These are phyloP conservation scores for Hepsetus odoe DNA, from an alignment of 2,113 vertebrate species.

Conservation along the genomic window DNA sequence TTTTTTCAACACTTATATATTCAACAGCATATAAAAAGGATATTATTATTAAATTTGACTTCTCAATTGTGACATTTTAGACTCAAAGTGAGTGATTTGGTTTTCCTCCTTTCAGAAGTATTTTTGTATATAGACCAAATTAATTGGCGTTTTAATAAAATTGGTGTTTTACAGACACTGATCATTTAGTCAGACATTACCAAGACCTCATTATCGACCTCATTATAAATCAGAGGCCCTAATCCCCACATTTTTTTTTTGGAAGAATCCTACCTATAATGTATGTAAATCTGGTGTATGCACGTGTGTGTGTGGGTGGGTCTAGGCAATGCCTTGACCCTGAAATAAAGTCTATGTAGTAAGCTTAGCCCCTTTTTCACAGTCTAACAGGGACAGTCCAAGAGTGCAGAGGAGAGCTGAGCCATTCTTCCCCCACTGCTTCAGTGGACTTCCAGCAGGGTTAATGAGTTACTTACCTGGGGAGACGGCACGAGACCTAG, in stretches of 20 bases:
- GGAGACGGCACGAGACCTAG: constrained; percentile 35
- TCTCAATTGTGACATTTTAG: too few species aligned
- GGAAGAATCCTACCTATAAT: constrained; percentile 11
- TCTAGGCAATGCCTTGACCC: neutral
- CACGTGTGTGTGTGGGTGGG: neutral
- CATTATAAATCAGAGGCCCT: too few species aligned
- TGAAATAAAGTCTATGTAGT: neutral
- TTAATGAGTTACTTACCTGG: constrained; percentile 42
- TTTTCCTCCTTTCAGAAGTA: too few species aligned
- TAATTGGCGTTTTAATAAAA: too few species aligned
- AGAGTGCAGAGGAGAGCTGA: neutral
- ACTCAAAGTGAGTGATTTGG: too few species aligned
- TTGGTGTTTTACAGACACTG: neutral
- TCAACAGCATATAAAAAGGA: too few species aligned
- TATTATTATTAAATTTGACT: too few species aligned
- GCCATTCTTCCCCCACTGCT: neutral
- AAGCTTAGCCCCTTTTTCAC: neutral
- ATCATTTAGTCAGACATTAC: too few species aligned
- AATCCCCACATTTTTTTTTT: constrained; percentile 20
- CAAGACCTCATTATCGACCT: too few species aligned
- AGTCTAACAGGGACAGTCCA: neutral
- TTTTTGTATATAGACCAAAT: too few species aligned
- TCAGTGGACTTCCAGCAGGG: constrained; percentile 26
- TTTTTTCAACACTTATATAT: too few species aligned
- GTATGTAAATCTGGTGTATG: neutral